Evolutionary conservation across 1,140 invertebrate genomes (phyloP).

Genomic region (Drosophila trapezifrons): DNA sequence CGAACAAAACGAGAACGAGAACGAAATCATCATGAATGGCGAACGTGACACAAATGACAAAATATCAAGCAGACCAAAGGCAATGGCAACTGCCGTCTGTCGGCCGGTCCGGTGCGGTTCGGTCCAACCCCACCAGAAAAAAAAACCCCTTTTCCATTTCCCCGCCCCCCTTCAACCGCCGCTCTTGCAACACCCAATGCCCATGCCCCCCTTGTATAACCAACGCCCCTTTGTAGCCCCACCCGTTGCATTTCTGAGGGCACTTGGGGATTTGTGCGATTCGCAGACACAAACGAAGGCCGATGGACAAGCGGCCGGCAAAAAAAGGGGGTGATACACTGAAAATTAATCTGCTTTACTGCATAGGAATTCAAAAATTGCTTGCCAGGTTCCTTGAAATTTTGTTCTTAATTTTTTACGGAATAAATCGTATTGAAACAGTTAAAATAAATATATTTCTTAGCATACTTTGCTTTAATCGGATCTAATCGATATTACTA

Average conservation of each 20-base stretch:
- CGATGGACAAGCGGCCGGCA: slow-evolving; percentile 29
- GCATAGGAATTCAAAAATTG: too few relatives aligned
- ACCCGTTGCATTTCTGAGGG: slow-evolving; percentile 33
- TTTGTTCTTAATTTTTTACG: background rate
- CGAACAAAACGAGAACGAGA: slow-evolving; percentile 51
- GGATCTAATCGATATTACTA: background rate
- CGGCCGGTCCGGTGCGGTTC: background rate
- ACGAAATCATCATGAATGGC: slow-evolving; percentile 81
- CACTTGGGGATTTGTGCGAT: slow-evolving; percentile 52
- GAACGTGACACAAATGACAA: slow-evolving; percentile 82
- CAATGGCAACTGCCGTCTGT: slow-evolving; percentile 58
- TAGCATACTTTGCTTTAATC: too few relatives aligned
- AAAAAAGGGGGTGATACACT: slow-evolving; percentile 4
- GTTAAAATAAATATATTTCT: background rate
- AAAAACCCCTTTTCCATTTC: background rate
- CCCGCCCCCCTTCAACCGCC: background rate
- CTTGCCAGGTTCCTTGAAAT: too few relatives aligned
- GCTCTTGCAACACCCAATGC: slow-evolving; percentile 22
- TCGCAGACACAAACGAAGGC: slow-evolving; percentile 54
- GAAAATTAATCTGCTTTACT: background rate
- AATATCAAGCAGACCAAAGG: slow-evolving; percentile 73
- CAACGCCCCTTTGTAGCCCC: background rate
- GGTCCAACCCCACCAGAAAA: background rate
- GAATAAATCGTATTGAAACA: background rate
- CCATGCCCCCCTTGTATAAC: slow-evolving; percentile 6